Evolutionary conservation across 2,888 invertebrate genomes (phyloP), one percentile per base, ranked within the genome.

Genomic region (Dusona sp.): DNA sequence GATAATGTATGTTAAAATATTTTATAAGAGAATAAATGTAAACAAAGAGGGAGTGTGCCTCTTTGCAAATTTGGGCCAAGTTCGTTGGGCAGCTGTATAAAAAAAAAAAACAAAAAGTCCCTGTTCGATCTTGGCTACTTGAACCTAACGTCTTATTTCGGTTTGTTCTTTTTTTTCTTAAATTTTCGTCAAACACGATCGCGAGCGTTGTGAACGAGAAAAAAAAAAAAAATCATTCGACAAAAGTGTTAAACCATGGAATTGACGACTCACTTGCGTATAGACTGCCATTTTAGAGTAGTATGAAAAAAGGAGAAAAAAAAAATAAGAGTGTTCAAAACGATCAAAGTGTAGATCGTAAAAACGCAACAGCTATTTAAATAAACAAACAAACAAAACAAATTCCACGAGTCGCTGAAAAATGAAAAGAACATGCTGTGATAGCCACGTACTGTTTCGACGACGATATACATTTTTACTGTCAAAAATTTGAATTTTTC

Each of bases 61-160:
- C 54, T 84, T 85, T 80, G 88, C 88, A 88, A 88, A 89, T 88
- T 88, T n/a, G 8, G 36, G 33, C 84, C 85, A 83, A 87, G 81
- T 88, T 91, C 88, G 89, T 89, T 88, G 90, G 90, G 89, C 88
- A 87, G 91, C 90, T 91, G n/a, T 45, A 29, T 22, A 25, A 67
- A 33, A 33, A 9, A 51, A 11, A 65, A 54, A 36, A 36, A 54
- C 11, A 33, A 64, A 77, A 45, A 22, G 33, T 65, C 64, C 48
- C 48, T 45, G 68, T 80, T 81, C 90, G 89, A 84, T 84, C 82
- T 77, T 79, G 67, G 65, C 80, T 33, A 65, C 75, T 65, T 65
- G 54, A 51, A 65, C 72, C 16, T 54, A 42, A 42, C 74, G 22
- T 75, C 22, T 61, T 65, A 7, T 51, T 65, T 57, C 4, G 48